Evolutionary conservation across 2,797 vertebrate species (phyloP), one percentile per base, ranked within the genome.

Genomic region (Cyclopterus lumpus): DNA sequence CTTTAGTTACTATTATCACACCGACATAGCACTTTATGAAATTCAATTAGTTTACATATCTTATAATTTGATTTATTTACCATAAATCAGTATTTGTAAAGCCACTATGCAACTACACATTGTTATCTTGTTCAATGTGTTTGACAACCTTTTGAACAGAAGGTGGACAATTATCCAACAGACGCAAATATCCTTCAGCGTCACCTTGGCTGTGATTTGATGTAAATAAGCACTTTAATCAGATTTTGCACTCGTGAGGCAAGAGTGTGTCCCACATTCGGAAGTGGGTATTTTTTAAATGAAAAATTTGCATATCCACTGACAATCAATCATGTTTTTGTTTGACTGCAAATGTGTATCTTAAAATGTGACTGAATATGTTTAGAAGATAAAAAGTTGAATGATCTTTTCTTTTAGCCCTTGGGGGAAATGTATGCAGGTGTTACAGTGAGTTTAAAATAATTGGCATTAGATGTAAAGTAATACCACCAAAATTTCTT

Each of bases 321-420:
- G 15, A 59, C 12, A 22, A 42, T 38, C 12, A 22, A 42, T 38
- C 6, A 2, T 53, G 28, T 57, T 16, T 63, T 22, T 7, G 32
- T 58, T 60, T 20, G 20, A 70, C 49, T 75, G 12, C 12, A 64
- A 51, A 75, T 51, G n/a, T 20, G 4, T 53, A 54, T 40, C 36
- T 51, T 28, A 62, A 62, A 18, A 4, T 6, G 30, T 58, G 55
- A 63, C 44, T 34, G 54, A 42, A 59, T 36, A 6, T 54, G 57
- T 11, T 68, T 62, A 77, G 14, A 16, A 61, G 40, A 68, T 14
- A 51, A 79, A 81, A 77, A 10, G 36, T n/a, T 32, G 14, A 80
- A 59, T 58, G 57, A 64, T 46, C 3, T 5, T 8, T 60, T 40
- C 38, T 60, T 70, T 78, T 87, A 88, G 88, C 85, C 89, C 86